Evolutionary conservation across 2,797 vertebrate species (phyloP), one percentile per base, ranked within the genome.

Genomic region (Denticeps clupeoides): DNA sequence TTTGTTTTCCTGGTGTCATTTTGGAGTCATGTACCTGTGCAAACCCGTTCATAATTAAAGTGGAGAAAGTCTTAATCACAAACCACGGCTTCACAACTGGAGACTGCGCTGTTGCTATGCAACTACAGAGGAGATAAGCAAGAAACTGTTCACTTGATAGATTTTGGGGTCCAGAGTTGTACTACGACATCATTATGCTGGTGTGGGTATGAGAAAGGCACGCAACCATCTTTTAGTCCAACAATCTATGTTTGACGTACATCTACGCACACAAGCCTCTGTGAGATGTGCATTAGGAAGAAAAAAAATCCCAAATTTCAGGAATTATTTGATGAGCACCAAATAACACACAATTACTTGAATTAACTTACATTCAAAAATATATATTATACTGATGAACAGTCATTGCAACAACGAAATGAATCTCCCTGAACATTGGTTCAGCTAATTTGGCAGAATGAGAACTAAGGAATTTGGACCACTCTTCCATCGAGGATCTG

Each of bases 51-150:
- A 83, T 82, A 80, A 84, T 82, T 83, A 76, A 83, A 78, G 71
- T 64, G 33, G 66, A 74, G 73, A 73, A 69, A 58, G 69, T 60
- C 72, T 78, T 78, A 75, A 82, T 77, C 74, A 77, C 18, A 62
- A 73, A 67, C 68, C 70, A 59, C 70, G 68, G 73, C 68, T 63
- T 75, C 74, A 75, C 77, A 69, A 77, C 74, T 80, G 77, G 67
- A 79, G 75, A 75, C 50, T 18, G 75, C 71, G 77, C 80, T 82
- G 82, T 82, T 84, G 82, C 82, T 82, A 83, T 78, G 82, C 78
- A 80, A 84, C 80, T 65, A 75, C 71, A 72, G 74, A 71, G 71
- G 76, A 67, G 72, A 78, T 59, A 59, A 53, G 42, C 32, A 43
- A 57, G 29, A 65, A 72, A 70, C 51, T 64, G 67, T 68, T 65